Evolutionary conservation across 2,113 vertebrate species (phyloP).

Genomic region (Nasalis larvatus): DNA sequence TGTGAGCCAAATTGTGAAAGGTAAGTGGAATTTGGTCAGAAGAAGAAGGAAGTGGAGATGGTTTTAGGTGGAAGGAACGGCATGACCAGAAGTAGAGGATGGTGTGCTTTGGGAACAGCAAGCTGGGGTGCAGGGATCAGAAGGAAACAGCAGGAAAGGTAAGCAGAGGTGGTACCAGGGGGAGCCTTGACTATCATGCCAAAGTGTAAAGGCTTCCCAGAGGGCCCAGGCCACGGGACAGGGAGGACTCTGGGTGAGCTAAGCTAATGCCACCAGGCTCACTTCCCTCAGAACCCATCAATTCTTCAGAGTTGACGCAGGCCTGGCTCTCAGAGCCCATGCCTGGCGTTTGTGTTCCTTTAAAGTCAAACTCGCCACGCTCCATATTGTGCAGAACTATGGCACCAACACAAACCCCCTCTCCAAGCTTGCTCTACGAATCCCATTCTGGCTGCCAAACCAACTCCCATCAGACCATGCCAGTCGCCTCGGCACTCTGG

Average conservation of each 20-base stretch:
- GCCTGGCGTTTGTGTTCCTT: constrained; percentile 34
- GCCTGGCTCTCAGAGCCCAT: constrained; percentile 32
- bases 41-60: not conserved
- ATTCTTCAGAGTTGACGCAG: not conserved
- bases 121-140: too few species aligned
- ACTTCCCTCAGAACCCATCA: not conserved
- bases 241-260: not conserved
- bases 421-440: constrained; percentile 29
- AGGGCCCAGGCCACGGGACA: not conserved
- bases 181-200: not conserved
- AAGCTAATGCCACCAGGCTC: not conserved
- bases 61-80: not conserved
- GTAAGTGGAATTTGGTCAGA: not conserved
- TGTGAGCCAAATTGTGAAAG: not conserved
- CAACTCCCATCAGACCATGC: constrained; percentile 10
- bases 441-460: constrained; percentile 51
- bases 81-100: not conserved
- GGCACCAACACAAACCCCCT: constrained; percentile 42
- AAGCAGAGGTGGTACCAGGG: not conserved
- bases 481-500: not conserved
- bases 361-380: constrained; percentile 55
- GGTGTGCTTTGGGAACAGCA: not conserved
- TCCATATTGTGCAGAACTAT: constrained; percentile 43
- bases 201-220: not conserved
- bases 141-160: not conserved